Evolutionary conservation across 2,888 invertebrate species (phyloP).

Genomic region (Rhorus exstirpatorius): DNA sequence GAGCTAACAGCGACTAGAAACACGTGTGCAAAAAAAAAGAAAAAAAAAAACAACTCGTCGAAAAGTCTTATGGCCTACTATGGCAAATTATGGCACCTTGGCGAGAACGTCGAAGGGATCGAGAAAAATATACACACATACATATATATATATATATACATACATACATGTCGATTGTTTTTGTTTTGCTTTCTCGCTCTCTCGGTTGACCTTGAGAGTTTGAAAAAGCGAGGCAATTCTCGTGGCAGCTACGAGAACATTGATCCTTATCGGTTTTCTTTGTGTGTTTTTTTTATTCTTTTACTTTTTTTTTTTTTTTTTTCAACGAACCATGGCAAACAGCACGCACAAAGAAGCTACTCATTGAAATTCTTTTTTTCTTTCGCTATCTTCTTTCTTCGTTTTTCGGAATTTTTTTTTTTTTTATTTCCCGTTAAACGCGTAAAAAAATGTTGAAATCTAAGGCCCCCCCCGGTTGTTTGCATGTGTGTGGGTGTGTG

Average conservation of each 20-base stretch:
- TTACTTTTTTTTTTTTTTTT: background rate
- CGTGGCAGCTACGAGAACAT: slow-evolving; percentile 56
- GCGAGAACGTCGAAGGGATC: slow-evolving; percentile 41
- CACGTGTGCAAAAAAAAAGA: slow-evolving; percentile 3
- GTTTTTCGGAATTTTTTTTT: slow-evolving; percentile 4
- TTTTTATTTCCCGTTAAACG: slow-evolving; percentile 63
- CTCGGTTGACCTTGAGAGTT: slow-evolving; percentile 13
- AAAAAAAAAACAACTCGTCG: slow-evolving; percentile 20
- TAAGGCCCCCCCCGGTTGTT: slow-evolving; percentile 53
- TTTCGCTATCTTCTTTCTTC: background rate
- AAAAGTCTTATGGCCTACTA: slow-evolving; percentile 71
- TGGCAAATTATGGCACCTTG: slow-evolving; percentile 82
- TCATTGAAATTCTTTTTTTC: slow-evolving; percentile 9
- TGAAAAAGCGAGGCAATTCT: slow-evolving; percentile 35
- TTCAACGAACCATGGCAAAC: slow-evolving; percentile 27
- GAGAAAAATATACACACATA: too few species aligned
- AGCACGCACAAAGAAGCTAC: slow-evolving; percentile 37
- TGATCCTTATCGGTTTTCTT: slow-evolving; percentile 41
- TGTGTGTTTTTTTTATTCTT: background rate
- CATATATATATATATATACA: too few species aligned
- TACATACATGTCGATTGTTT: background rate
- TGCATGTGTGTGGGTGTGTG: background rate
- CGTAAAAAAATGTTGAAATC: slow-evolving; percentile 66
- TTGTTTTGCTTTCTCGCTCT: background rate
- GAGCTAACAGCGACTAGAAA: slow-evolving; percentile 69